These are phyloP conservation scores for Sinella curviseta DNA, from an alignment of 1,140 invertebrate species.

Conservation along the genomic window DNA sequence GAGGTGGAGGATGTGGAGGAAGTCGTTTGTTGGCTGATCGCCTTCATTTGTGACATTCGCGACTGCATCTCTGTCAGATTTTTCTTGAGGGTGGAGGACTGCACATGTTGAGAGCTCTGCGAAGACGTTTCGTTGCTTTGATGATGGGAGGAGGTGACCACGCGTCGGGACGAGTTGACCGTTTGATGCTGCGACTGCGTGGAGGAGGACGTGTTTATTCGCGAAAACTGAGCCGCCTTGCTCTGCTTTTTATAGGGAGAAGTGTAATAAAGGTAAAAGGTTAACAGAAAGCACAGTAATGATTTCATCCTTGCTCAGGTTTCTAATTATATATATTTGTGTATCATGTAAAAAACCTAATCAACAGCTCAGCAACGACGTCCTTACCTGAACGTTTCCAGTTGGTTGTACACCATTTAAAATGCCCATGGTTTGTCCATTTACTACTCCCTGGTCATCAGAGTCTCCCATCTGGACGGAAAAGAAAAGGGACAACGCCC, in stretches of 20 bases:
- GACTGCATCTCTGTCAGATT: constrained; percentile 73
- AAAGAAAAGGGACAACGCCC: too few species aligned
- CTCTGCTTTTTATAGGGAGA: constrained; percentile 34
- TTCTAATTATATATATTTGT: neutral
- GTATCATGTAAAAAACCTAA: neutral
- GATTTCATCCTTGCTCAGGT: too few species aligned
- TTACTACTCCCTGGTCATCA: constrained; percentile 35
- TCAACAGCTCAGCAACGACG: neutral
- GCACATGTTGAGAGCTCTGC: constrained; percentile 33
- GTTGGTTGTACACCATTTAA: constrained; percentile 47
- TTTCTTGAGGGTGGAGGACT: constrained; percentile 61
- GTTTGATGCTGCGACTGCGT: constrained; percentile 45
- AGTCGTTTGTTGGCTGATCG: constrained; percentile 55
- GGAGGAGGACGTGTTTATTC: constrained; percentile 36
- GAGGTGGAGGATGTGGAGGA: constrained; percentile 51
- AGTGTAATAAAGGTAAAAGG: neutral
- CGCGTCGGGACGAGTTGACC: constrained; percentile 38
- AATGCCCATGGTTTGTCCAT: constrained; percentile 46
- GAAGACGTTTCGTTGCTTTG: constrained; percentile 44
- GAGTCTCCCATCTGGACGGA: constrained; percentile 45
- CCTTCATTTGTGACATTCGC: constrained; percentile 76
- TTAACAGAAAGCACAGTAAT: neutral
- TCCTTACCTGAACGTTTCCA: constrained; percentile 48
- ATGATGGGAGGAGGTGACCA: constrained; percentile 35
- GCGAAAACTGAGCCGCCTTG: constrained; percentile 46